phyloP scores from a whole-genome alignment of 2,888 invertebrate species.

The Ichneumoninae sp. region DNA sequence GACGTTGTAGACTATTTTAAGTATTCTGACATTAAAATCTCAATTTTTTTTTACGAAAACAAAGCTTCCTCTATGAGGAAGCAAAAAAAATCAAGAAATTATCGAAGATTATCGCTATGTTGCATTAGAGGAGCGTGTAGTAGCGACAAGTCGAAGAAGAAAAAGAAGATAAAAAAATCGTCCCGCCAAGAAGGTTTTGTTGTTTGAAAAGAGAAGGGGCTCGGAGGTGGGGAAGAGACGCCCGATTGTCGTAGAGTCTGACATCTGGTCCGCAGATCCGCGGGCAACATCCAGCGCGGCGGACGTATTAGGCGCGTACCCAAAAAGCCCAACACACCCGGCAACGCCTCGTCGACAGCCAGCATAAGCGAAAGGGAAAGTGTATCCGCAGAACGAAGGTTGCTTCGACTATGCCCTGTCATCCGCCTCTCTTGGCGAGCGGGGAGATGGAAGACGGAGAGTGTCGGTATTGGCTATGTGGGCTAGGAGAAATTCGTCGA shows the following conservation, averaged over 20 bases:
- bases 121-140: conserved; percentile 12
- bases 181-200: conserved; percentile 18
- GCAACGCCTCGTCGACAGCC: conserved; percentile 21
- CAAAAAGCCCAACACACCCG: conserved; percentile 20
- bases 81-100: conserved; percentile 1
- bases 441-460: neutral
- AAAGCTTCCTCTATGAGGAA: too few species aligned
- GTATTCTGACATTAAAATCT: too few species aligned
- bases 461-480: conserved; percentile 1
- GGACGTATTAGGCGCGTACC: conserved; percentile 15
- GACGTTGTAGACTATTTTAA: too few species aligned
- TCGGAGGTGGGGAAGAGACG: conserved; percentile 46
- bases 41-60: too few species aligned
- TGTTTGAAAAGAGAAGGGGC: conserved; percentile 26
- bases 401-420: conserved; percentile 1
- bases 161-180: conserved; percentile 2
- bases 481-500: conserved; percentile 57
- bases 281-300: conserved; percentile 30
- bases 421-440: conserved; percentile 1
- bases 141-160: neutral
- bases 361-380: conserved; percentile 12
- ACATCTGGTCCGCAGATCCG: conserved; percentile 79
- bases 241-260: conserved; percentile 50
- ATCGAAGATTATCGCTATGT: neutral
- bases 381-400: conserved; percentile 5